Percentiles rank a stretch among this genome's conserved stretches.
Evolutionary conservation across 2,113 vertebrate genomes (phyloP).

Genomic region (Meles meles): DNA sequence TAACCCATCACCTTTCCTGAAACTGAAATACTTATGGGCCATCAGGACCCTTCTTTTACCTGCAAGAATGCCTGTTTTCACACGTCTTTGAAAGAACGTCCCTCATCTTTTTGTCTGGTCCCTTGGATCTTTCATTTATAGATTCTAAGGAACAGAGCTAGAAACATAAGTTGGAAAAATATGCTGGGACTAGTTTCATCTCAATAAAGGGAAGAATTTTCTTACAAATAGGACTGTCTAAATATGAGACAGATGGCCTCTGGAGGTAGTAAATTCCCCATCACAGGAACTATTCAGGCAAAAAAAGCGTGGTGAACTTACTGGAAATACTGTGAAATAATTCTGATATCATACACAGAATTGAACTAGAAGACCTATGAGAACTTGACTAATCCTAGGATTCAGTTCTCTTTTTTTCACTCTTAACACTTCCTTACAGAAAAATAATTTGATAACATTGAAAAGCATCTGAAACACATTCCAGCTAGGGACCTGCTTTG

Average conservation of each 20-base stretch:
- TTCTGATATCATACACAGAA: not conserved
- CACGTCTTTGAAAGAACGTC: not conserved
- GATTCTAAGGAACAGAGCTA: not conserved
- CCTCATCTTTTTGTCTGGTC: not conserved
- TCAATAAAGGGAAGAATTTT: not conserved
- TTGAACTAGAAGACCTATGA: not conserved
- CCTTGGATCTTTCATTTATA: not conserved
- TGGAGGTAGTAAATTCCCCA: not conserved
- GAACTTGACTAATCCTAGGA: not conserved
- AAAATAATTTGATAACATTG: not conserved
- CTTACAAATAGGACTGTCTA: not conserved
- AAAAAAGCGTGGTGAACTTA: not conserved
- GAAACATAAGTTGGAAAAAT: not conserved
- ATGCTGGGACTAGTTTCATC: not conserved
- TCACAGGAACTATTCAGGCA: not conserved
- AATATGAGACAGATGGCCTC: not conserved
- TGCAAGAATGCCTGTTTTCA: not conserved
- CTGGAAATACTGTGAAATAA: not conserved
- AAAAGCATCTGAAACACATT: not conserved
- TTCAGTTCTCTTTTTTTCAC: not conserved
- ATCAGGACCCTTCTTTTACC: not conserved
- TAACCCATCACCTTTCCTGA: not conserved
- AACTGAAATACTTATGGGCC: not conserved
- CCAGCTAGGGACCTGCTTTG: not conserved
- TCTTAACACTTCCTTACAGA: not conserved